Percentiles rank a stretch among this genome's conserved stretches.
Evolutionary conservation across 2,888 invertebrate species (phyloP).

Genomic region (Hylaea fasciaria): DNA sequence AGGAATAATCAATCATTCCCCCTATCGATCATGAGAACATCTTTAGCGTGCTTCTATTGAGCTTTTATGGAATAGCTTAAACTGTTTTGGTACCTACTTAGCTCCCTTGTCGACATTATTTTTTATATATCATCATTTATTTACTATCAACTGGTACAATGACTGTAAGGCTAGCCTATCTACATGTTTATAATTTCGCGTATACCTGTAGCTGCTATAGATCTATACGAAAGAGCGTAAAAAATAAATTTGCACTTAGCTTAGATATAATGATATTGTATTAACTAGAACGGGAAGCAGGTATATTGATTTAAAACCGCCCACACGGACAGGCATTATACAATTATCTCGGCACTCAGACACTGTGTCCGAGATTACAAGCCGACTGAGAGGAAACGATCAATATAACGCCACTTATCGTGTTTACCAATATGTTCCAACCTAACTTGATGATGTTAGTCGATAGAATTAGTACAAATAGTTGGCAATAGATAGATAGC

Average conservation of each 20-base stretch:
- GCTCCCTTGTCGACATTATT: too few species aligned
- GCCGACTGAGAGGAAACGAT: neutral
- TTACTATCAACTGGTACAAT: too few species aligned
- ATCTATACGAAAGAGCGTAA: too few species aligned
- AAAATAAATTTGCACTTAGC: too few species aligned
- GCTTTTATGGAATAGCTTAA: constrained; percentile 5
- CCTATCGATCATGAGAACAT: constrained; percentile 5
- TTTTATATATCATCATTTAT: too few species aligned
- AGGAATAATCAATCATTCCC: constrained; percentile 6
- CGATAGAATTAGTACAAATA: too few species aligned
- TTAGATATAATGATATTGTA: too few species aligned
- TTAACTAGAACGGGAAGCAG: neutral
- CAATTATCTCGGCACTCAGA: constrained; percentile 1
- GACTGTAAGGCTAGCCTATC: too few species aligned
- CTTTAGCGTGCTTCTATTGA: constrained; percentile 1
- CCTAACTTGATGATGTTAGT: too few species aligned
- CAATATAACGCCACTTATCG: neutral
- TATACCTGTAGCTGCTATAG: too few species aligned
- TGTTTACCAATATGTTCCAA: neutral
- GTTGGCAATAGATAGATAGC: too few species aligned
- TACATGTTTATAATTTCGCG: too few species aligned
- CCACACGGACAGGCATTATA: neutral
- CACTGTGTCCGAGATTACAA: neutral
- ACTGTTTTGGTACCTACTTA: neutral
- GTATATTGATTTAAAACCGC: neutral